These are phyloP conservation scores for Spodoptera litura DNA, from an alignment of 1,140 invertebrate genomes.

Conservation along the genomic window DNA sequence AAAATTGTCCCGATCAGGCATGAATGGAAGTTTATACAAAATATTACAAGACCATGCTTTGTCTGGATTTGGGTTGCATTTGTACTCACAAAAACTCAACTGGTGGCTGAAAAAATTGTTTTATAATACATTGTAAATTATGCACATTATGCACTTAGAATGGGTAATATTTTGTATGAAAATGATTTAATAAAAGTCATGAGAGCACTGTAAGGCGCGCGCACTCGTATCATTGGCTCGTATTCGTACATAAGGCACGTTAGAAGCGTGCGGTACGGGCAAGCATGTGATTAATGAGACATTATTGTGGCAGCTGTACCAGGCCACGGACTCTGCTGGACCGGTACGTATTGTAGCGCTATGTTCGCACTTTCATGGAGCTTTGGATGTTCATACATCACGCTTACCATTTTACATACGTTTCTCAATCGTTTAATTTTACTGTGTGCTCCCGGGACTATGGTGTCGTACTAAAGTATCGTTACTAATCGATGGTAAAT, in stretches of 20 bases:
- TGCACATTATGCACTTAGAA: no score
- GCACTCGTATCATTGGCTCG: conserved; percentile 32
- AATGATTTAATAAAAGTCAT: background rate
- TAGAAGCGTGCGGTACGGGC: conserved; percentile 53
- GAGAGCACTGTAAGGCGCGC: conserved; percentile 17
- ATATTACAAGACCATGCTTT: background rate
- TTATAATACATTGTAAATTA: no score
- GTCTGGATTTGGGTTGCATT: no score
- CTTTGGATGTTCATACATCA: conserved; percentile 54
- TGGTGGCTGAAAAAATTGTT: no score
- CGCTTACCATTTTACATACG: conserved; percentile 34
- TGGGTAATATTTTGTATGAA: conserved; percentile 45
- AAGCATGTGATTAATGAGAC: conserved; percentile 78
- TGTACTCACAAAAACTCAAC: no score
- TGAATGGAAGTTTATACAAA: conserved; percentile 12
- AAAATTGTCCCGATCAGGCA: no score
- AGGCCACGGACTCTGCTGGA: conserved; percentile 81
- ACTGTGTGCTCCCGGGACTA: no score
- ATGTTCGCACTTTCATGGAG: conserved; percentile 51
- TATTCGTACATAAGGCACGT: conserved; percentile 34
- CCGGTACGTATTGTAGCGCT: conserved; percentile 74
- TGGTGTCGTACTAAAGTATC: background rate
- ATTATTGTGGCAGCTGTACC: conserved; percentile 84
- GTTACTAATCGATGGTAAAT: background rate
- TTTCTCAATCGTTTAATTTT: conserved; percentile 11